These are phyloP conservation scores for Buphagus erythrorhynchus DNA, from an alignment of 2,797 vertebrate species.

Conservation along the genomic window DNA sequence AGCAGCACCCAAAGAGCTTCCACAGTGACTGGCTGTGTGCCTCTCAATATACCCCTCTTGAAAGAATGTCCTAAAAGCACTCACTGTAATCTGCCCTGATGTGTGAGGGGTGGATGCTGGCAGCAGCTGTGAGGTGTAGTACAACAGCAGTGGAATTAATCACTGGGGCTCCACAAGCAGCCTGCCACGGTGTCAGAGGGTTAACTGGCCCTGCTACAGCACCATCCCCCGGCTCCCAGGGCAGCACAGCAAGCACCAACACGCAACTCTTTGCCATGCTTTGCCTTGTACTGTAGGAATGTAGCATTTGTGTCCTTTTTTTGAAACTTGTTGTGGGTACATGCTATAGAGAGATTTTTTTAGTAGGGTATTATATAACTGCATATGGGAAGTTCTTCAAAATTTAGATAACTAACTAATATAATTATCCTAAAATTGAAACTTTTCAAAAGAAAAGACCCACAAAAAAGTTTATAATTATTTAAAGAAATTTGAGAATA, in stretches of 20 bases:
- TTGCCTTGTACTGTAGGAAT: not conserved
- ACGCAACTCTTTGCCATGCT: not conserved
- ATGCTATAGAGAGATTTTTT: not conserved
- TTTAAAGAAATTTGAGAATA: not conserved
- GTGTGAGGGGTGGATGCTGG: not conserved
- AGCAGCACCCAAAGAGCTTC: not conserved
- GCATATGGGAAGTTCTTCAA: not conserved
- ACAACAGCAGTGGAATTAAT: not conserved
- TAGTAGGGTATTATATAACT: not conserved
- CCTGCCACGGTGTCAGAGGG: accelerated
- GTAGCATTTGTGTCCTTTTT: not conserved
- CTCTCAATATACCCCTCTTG: not conserved
- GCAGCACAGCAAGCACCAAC: not conserved
- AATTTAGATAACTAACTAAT: not conserved
- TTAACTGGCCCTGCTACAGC: not conserved
- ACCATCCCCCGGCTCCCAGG: not conserved
- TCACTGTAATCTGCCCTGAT: not conserved
- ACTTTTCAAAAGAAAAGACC: not conserved
- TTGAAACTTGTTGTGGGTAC: not conserved
- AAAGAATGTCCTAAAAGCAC: not conserved
- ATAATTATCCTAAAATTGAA: not conserved
- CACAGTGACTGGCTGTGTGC: not conserved
- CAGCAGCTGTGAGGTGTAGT: not conserved
- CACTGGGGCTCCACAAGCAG: not conserved
- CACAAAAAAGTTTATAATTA: not conserved